Base-by-base conservation (phyloP, 2,888 invertebrate species). In the Agrotis clavis region DNA sequence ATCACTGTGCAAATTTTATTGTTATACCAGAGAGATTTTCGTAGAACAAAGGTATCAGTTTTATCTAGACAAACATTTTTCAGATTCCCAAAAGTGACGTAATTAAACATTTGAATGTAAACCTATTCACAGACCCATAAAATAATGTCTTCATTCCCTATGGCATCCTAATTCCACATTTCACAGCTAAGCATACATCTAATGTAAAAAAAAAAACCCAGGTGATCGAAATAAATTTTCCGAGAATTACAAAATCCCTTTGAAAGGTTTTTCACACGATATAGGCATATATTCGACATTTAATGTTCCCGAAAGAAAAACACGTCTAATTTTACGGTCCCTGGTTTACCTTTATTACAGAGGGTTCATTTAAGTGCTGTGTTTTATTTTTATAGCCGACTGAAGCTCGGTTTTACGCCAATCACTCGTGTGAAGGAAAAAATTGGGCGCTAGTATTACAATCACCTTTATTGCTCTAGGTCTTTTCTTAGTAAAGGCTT, bases 381-480 rank as follows among this genome's bases (percentile, higher is more conserved):
- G 74, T 86, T 86, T 85, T 86, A 86, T 80, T 85, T 35, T 86
- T 86, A 85, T 82, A 79, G 84, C 61, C 59, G 59, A 53, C 81
- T 74, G 71, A 80, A 78, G 71, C 77, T 48, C 51, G 59, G 68
- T 67, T 73, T 72, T 61, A 70, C 60, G 54, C 63, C 85, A 72
- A 76, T 84, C 72, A 76, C 63, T 71, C 19, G 70, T 25, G 56
- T 50, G 62, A 54, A 64, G 51, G 57, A 30, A 66, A 77, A 74
- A 77, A 75, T 59, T 74, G 56, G 59, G 50, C 56, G 57, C 62
- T 83, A 74, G 64, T 67, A 48, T 57, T 67, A 67, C 67, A 65
- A 83, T 72, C 70, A 73, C 61, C 2, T 80, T 77, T 72, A 77
- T 77, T 60, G 70, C 53, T 25, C 25, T 65, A 4, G 21, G 56